A percentile compares a stretch with the other conserved stretches of the same genome.
Conservation (phyloP, 2,113 vertebrate species). For the Psammodynastes pulverulentus region DNA sequence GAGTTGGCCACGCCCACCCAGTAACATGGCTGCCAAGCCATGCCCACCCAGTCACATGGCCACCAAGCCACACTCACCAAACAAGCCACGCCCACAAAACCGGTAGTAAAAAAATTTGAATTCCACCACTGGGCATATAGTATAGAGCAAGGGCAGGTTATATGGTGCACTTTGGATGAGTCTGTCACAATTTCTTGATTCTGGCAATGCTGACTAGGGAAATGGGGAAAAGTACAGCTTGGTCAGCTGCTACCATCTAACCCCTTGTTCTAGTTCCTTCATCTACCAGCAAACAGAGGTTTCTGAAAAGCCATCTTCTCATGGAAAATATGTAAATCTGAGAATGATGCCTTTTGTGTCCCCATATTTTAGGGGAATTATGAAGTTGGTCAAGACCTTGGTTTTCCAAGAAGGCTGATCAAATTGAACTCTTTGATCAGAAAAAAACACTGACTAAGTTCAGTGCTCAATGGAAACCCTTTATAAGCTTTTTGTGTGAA, state of each 20-base stretch:
- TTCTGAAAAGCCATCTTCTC: neutral
- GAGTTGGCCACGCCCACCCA: too few relatives aligned
- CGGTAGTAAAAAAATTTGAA: too few relatives aligned
- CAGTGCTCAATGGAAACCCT: neutral
- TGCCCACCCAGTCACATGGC: too few relatives aligned
- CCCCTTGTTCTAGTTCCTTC: neutral
- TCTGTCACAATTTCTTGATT: neutral
- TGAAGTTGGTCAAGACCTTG: neutral
- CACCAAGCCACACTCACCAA: too few relatives aligned
- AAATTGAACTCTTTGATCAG: neutral
- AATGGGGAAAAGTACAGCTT: neutral
- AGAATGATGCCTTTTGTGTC: neutral
- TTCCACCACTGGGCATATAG: too few relatives aligned
- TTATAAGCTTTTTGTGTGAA: neutral
- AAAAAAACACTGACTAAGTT: neutral
- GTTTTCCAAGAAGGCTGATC: neutral
- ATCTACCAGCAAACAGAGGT: neutral
- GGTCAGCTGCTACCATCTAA: neutral
- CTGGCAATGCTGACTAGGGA: neutral
- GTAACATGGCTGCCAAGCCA: too few relatives aligned
- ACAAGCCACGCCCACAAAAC: too few relatives aligned
- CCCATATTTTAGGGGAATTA: neutral
- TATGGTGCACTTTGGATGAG: neutral
- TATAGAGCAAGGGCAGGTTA: neutral
- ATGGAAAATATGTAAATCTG: neutral